These are phyloP conservation scores for Uromys caudimaculatus DNA, from an alignment of 2,797 vertebrate species.

Conservation along the genomic window DNA sequence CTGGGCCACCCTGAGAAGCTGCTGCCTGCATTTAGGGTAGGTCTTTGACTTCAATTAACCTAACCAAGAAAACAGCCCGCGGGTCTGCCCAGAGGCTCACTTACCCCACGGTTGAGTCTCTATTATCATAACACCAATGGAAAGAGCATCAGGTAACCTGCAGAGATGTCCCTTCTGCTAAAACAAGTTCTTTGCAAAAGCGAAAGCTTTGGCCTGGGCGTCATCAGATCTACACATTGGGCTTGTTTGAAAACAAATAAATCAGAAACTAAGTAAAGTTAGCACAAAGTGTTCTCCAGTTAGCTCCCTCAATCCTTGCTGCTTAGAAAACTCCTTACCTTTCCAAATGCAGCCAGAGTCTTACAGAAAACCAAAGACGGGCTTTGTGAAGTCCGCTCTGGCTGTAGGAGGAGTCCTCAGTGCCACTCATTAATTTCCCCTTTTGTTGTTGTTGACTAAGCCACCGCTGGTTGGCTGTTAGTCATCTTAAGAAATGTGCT, in stretches of 20 bases:
- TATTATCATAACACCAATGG: background rate
- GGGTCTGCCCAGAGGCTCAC: background rate
- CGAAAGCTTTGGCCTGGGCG: background rate
- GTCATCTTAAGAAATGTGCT: constrained; percentile 22
- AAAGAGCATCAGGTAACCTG: background rate
- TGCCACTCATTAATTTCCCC: background rate
- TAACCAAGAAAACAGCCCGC: background rate
- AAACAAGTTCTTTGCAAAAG: background rate
- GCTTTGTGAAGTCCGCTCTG: background rate
- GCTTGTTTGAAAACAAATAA: too few species aligned
- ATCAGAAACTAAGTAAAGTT: background rate
- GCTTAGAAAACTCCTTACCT: background rate
- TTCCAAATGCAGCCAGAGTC: background rate
- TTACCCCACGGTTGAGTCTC: background rate
- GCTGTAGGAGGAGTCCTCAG: background rate
- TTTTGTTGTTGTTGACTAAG: background rate
- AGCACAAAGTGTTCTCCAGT: background rate
- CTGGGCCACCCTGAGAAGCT: background rate
- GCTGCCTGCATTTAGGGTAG: background rate
- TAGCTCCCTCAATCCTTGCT: background rate
- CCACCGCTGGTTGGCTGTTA: background rate
- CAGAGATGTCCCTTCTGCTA: background rate
- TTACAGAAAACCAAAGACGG: background rate
- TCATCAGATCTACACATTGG: background rate
- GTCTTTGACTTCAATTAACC: background rate